Base-by-base conservation (phyloP, 2,888 invertebrate genomes). In the Panzeria rudis region DNA sequence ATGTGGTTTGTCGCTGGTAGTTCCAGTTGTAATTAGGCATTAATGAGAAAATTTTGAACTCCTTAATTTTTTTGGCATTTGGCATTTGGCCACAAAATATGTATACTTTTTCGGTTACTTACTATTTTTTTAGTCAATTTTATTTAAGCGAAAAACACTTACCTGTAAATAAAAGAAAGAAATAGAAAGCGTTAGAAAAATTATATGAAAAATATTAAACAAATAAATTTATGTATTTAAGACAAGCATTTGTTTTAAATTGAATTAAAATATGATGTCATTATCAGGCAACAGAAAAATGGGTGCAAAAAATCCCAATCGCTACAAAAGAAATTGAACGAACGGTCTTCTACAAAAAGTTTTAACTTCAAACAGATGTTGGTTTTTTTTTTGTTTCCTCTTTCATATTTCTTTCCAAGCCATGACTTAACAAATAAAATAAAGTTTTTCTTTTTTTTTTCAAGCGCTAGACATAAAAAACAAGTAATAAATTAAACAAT, bases 241-340 rank as follows among this genome's bases (percentile, higher is more conserved):
- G 52, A 41, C 52, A 68, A 50, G 11, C 52, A 75, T 8, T 56
- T 64, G 7, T 54, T 66, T 77, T 7, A n/a, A 52, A 54, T 17
- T 25, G 64, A 75, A 62, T 44, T 47, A 68, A 77, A 69, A 47
- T 38, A 61, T 77, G 76, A 76, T 76, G 76, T 66, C 76, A 66
- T 66, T 76, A 64, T 35, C 2, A 25, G 35, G n/a, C 3, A 56
- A 4, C 17, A 62, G 29, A 59, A 29, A 44, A 25, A 11, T 8
- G 0, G 20, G n/a, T 23, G 9, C 15, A 11, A 44, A 25, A 25
- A 64, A 41, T 23, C 11, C 56, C 25, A 15, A 29, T 1, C n/a
- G 4, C 13, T 9, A 50, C 6, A 56, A 25, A 54, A 38, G 17
- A 54, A 23, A 54, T 54, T 56, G n/a, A 56, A 56, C 11, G 15